These are phyloP conservation scores for Conopomorpha cramerella DNA, from an alignment of 1,140 invertebrate species.

Conservation along the genomic window DNA sequence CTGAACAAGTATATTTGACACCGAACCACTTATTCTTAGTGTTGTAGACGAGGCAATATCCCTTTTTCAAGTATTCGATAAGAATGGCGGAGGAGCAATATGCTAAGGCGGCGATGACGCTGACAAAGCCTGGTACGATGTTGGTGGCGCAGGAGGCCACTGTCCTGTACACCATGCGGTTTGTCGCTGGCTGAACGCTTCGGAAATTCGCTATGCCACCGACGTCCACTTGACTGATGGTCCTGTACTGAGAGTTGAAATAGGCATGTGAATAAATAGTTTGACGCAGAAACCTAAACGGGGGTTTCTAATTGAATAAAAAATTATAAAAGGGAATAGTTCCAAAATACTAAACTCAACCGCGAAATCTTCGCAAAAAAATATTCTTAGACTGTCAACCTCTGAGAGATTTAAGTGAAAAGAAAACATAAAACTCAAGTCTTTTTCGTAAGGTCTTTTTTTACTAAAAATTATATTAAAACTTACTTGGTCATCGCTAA, in stretches of 20 bases:
- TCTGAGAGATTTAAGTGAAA: not conserved
- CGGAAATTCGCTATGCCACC: slow-evolving; percentile 24
- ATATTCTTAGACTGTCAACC: no score
- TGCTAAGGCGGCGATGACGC: slow-evolving; percentile 13
- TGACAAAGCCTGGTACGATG: slow-evolving; percentile 16
- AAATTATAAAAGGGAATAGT: no score
- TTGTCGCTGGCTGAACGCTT: slow-evolving; percentile 15
- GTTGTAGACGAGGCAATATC: no score
- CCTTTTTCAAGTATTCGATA: no score
- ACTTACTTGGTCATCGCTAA: slow-evolving; percentile 72
- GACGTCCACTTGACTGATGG: slow-evolving; percentile 19
- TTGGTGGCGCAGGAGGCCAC: slow-evolving; percentile 7
- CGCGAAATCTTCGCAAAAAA: not conserved
- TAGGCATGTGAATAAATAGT: not conserved
- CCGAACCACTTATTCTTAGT: no score
- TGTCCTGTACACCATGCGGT: slow-evolving; percentile 21
- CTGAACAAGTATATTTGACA: no score
- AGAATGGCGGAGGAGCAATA: no score
- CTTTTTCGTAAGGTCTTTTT: not conserved
- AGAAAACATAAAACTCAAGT: not conserved
- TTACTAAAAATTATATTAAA: not conserved
- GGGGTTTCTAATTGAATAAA: no score
- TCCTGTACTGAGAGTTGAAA: slow-evolving; percentile 17
- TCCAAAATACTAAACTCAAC: not conserved
- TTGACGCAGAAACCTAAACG: not conserved